Conservation (phyloP, 2,113 vertebrate genomes). For the Xiphias gladius region DNA sequence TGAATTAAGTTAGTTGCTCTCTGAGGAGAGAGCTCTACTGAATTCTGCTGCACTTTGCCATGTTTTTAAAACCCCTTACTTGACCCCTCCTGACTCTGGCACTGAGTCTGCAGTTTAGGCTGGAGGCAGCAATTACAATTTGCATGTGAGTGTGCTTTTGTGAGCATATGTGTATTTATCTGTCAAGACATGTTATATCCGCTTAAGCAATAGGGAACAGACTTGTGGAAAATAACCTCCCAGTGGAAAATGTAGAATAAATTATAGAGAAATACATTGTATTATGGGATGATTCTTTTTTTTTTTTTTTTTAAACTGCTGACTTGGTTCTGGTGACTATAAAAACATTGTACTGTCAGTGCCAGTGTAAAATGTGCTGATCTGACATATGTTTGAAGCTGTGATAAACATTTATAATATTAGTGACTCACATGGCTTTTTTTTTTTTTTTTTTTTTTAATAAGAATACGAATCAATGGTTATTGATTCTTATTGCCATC, state of each 20-base stretch:
- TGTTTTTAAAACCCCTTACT: neutral
- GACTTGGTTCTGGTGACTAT: neutral
- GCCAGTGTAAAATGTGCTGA: neutral
- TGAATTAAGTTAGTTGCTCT: neutral
- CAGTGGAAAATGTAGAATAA: neutral
- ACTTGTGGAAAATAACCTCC: neutral
- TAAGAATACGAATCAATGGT: no score
- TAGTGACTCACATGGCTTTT: neutral
- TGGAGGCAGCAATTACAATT: constrained; percentile 13
- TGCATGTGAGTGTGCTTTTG: neutral
- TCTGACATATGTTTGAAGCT: neutral
- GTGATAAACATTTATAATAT: neutral
- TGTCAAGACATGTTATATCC: neutral
- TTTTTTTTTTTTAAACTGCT: neutral
- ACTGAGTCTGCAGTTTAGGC: neutral
- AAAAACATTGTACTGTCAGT: neutral
- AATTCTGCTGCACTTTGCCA: constrained; percentile 27
- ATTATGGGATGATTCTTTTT: neutral
- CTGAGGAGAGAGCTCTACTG: neutral
- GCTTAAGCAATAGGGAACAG: neutral
- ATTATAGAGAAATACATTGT: neutral
- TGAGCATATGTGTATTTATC: neutral
- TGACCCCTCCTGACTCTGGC: neutral
- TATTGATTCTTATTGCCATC: no score
- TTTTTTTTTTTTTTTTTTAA: neutral